phyloP scores from a whole-genome alignment of 2,797 vertebrate species.

The Meda fulgida region DNA sequence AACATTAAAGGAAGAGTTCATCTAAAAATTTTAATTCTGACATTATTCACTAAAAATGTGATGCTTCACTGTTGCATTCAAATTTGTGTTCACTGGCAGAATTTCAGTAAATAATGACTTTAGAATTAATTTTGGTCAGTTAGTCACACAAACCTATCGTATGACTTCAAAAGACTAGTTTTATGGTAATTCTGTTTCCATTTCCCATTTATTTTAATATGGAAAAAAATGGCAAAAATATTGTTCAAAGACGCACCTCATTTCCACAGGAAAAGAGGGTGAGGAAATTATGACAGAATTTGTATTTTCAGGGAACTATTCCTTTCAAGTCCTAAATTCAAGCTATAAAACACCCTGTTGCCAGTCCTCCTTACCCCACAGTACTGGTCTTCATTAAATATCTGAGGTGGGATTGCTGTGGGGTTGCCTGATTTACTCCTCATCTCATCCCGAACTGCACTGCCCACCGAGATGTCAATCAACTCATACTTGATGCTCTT shows the following conservation, averaged over 20 bases:
- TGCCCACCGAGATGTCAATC: constrained; percentile 93
- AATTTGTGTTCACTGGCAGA: background rate
- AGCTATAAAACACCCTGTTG: background rate
- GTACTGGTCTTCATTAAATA: constrained; percentile 93
- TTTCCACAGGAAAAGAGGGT: background rate
- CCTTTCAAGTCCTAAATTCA: background rate
- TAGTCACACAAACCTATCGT: background rate
- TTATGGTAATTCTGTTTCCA: background rate
- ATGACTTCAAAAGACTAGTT: background rate
- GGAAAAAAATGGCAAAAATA: background rate
- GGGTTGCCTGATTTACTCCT: constrained; percentile 87
- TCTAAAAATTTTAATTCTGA: background rate
- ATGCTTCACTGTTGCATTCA: background rate
- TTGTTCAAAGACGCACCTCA: background rate
- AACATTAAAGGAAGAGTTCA: background rate
- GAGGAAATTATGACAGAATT: background rate
- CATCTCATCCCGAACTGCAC: constrained; percentile 90
- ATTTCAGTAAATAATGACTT: background rate
- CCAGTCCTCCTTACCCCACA: constrained; percentile 86
- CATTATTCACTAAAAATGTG: background rate
- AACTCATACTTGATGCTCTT: constrained; percentile 90
- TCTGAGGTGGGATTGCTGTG: constrained; percentile 89
- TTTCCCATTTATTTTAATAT: background rate
- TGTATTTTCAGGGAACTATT: background rate
- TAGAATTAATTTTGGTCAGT: background rate